A percentile compares a stretch with the other conserved stretches of the same genome.
Evolutionary conservation across 2,113 vertebrate species (phyloP).

Genomic region (Gobio gobio): DNA sequence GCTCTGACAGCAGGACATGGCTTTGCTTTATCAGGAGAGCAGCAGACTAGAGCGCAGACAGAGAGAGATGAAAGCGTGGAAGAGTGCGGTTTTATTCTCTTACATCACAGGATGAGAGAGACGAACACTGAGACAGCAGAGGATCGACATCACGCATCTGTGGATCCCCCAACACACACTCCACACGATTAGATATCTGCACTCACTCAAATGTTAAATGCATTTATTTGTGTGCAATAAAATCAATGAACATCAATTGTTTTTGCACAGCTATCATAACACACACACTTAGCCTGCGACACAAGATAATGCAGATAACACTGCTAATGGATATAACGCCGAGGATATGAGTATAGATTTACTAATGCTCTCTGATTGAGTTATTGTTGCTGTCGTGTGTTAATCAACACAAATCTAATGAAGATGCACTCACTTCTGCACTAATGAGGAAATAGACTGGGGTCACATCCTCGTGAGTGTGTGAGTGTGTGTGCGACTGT

Average conservation of each 20-base stretch:
- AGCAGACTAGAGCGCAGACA: not conserved
- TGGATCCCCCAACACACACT: too few species aligned
- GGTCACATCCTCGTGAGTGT: not conserved
- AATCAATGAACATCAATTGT: conserved; percentile 1
- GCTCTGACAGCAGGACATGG: conserved; percentile 34
- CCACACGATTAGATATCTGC: not conserved
- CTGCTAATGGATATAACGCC: not conserved
- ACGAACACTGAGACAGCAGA: not conserved
- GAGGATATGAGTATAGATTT: conserved; percentile 15
- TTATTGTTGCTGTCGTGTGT: conserved; percentile 32
- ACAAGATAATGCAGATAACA: not conserved
- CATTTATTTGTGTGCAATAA: not conserved
- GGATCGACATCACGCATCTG: not conserved
- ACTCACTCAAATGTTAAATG: not conserved
- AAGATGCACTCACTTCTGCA: conserved; percentile 28
- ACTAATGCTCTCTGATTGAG: conserved; percentile 26
- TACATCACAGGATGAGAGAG: not conserved
- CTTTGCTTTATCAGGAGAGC: conserved; percentile 28
- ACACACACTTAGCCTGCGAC: not conserved
- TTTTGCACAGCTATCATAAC: not conserved
- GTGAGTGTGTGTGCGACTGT: not conserved
- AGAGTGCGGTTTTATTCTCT: not conserved
- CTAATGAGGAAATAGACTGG: not conserved
- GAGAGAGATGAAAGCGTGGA: not conserved
- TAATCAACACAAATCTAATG: conserved; percentile 49